Conservation (phyloP, 2,888 invertebrate genomes). For the Crocallis elinguaria region DNA sequence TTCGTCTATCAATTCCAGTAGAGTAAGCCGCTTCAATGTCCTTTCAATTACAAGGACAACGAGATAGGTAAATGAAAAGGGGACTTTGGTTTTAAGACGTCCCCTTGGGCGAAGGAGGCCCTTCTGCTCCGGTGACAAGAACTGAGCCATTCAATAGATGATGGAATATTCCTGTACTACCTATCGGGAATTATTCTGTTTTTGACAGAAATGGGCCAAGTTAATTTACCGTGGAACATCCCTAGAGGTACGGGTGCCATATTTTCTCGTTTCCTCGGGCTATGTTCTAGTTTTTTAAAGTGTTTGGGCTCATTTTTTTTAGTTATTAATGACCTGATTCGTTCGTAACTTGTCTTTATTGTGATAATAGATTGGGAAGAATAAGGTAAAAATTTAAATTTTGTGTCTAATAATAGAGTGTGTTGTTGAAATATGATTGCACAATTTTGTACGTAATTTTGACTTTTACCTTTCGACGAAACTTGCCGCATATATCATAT, state of each 20-base stretch:
- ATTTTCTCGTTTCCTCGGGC: slow-evolving; percentile 3
- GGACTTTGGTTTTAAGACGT: slow-evolving; percentile 67
- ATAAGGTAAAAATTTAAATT: too few species aligned
- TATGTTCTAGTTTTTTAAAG: too few species aligned
- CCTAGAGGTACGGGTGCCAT: slow-evolving; percentile 14
- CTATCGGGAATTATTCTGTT: slow-evolving; percentile 68
- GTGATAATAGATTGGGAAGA: too few species aligned
- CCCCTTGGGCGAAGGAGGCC: slow-evolving; percentile 63
- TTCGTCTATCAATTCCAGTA: slow-evolving; percentile 69
- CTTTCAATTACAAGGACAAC: slow-evolving; percentile 69
- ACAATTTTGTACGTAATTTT: too few species aligned
- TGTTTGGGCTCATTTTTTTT: too few species aligned
- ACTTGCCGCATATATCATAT: too few species aligned
- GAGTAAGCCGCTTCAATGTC: slow-evolving; percentile 71
- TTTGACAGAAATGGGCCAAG: slow-evolving; percentile 63
- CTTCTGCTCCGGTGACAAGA: slow-evolving; percentile 65
- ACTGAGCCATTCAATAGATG: slow-evolving; percentile 66
- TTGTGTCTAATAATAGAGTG: too few species aligned
- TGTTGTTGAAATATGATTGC: too few species aligned
- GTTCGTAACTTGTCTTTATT: too few species aligned
- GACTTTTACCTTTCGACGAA: too few species aligned
- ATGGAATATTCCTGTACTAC: slow-evolving; percentile 72
- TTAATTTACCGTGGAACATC: slow-evolving; percentile 50
- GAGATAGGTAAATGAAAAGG: slow-evolving; percentile 76
- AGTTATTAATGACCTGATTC: too few species aligned